phyloP scores from a whole-genome alignment of 2,113 vertebrate species.

The Phaethon lepturus region DNA sequence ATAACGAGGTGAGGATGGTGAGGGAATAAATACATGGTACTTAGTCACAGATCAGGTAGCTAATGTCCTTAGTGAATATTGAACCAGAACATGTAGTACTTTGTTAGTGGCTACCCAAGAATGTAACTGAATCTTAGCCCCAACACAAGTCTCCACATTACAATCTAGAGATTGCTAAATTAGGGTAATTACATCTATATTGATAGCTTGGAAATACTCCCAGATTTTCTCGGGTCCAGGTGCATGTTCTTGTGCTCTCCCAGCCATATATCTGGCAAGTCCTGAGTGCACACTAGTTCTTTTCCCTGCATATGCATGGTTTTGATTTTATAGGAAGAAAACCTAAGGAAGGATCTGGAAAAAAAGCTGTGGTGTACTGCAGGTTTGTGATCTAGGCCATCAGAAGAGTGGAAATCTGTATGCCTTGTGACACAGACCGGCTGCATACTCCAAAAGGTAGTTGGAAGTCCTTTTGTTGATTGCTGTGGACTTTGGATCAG shows the following conservation, averaged over 20 bases:
- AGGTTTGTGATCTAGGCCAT: not conserved
- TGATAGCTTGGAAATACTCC: not conserved
- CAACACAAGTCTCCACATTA: not conserved
- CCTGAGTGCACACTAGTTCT: not conserved
- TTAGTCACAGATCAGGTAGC: not conserved
- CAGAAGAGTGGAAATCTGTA: not conserved
- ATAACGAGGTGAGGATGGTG: not conserved
- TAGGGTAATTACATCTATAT: not conserved
- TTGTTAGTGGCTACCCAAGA: not conserved
- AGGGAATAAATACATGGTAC: not conserved
- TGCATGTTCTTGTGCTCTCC: not conserved
- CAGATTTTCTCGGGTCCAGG: not conserved
- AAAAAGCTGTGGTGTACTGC: not conserved
- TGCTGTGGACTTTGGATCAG: not conserved
- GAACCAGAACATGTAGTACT: not conserved
- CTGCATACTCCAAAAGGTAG: not conserved
- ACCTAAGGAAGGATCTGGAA: not conserved
- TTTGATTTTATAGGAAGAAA: not conserved
- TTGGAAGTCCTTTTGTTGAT: not conserved
- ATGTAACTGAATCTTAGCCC: not conserved
- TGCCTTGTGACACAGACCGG: not conserved
- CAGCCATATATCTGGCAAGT: not conserved
- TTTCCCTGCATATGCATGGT: accelerated
- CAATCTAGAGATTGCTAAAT: not conserved
- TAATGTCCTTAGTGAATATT: not conserved